A percentile compares a stretch with the other conserved stretches of the same genome.
These are phyloP conservation scores for Gnathonemus longibarbis DNA, from an alignment of 2,113 vertebrate genomes.

Conservation along the genomic window DNA sequence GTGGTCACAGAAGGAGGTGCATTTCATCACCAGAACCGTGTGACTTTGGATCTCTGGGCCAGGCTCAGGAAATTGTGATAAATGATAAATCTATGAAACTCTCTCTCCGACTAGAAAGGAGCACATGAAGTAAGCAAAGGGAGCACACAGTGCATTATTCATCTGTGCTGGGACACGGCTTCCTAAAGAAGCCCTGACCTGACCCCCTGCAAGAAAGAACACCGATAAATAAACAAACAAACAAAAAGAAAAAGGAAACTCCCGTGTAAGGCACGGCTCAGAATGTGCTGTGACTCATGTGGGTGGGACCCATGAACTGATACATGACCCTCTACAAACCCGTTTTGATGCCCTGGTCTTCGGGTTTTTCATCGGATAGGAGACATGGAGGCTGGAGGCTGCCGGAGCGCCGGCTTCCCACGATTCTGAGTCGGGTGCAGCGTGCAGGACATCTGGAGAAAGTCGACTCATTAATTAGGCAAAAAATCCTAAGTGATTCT, in stretches of 20 bases:
- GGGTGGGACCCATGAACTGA: not conserved
- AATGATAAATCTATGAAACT: constrained; percentile 26
- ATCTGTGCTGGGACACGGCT: constrained; percentile 28
- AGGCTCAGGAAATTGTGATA: not conserved
- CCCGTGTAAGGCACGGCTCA: not conserved
- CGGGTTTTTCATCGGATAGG: not conserved
- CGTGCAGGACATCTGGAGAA: not conserved
- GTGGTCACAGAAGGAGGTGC: not conserved
- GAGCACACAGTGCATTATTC: constrained; percentile 44
- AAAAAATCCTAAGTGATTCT: not conserved
- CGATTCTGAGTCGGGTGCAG: not conserved
- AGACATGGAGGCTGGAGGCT: not conserved
- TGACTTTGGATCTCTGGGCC: not conserved
- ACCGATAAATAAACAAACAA: not conserved
- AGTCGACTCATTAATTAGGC: not conserved
- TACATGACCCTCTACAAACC: not conserved
- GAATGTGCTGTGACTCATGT: not conserved
- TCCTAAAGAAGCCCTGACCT: constrained; percentile 29
- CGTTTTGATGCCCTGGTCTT: not conserved
- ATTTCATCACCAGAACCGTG: not conserved
- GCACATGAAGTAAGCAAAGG: not conserved
- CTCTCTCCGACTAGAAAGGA: constrained; percentile 21
- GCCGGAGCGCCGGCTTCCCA: not conserved
- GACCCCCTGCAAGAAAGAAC: not conserved
- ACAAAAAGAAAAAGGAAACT: not conserved